Evolutionary conservation across 2,797 vertebrate genomes (phyloP), one percentile per base, ranked within the genome.

Genomic region (Pipistrellus kuhlii): DNA sequence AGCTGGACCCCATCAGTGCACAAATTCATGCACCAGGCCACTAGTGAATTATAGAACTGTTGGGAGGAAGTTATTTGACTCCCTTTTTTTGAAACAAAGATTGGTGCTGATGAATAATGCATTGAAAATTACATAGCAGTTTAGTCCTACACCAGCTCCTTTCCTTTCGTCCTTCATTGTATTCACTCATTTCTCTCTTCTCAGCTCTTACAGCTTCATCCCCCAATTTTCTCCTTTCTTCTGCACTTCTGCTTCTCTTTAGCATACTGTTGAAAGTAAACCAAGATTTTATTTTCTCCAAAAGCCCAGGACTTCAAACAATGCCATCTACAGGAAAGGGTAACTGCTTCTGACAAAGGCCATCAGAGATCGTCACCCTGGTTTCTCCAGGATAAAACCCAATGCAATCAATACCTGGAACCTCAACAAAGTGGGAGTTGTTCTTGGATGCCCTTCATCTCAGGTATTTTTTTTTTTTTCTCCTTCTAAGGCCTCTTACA

Each of bases 361-460:
- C 57, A 59, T 92, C 32, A 57, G 38, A 68, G 30, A 53, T 72
- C 88, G 93, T 64, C 23, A 41, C 76, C 88, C 10, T 35, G 83
- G 93, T 96, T 97, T 93, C 80, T 90, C 73, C 68, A 77, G 21
- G 20, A 83, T 89, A 95, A 93, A 91, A 89, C 53, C 96, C 51
- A 95, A 13, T 1, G 30, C 73, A 89, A 76, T 82, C 76, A 96
- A 38, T 78, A 90, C 2, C 2, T 66, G 32, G 95, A 96, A 78
- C 38, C 9, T 46, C 73, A 96, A 73, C 85, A 48, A 95, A 96
- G 93, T 3, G 0, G 30, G 92, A 2, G 8, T 84, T 30, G 1
- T 92, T 81, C 84, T 93, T 93, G 72, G 55, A 15, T 96, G 68
- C 93, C n/a, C 13, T 73, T 96, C 88, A 57, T n/a, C 30, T 88